Base-by-base conservation (phyloP, 2,888 invertebrate genomes). In the Drosophila tanythrix region DNA sequence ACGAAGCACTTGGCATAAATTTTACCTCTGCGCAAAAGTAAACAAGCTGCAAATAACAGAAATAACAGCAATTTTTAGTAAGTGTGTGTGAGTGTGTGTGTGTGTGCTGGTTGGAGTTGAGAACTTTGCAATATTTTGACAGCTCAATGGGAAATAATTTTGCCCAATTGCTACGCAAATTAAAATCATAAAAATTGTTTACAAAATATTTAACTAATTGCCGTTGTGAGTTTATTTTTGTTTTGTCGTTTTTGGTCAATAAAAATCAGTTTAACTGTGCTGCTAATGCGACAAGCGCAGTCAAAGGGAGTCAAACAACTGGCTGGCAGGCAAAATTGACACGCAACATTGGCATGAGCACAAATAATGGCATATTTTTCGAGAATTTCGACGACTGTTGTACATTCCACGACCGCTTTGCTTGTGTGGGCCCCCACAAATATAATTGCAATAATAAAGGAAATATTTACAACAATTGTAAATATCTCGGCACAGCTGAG, bases 381-480 rank as follows among this genome's bases (percentile, higher is more conserved):
- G 40, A 75, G 48, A 53, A 64, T 38, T 48, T 51, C 36, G 7
- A 56, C 38, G 63, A 51, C 52, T 58, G 57, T 55, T 27, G 51
- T 48, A 58, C 69, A 69, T 74, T 59, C 63, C 71, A 40, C 71
- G 63, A 56, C 65, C 72, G 50, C 48, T 40, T 2, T 11, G 40
- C 40, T 21, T 43, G 11, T 43, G 11, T 43, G 38, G n/a, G 50
- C 61, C 72, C 60, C 60, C 74, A 85, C 82, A 88, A 88, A 89
- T 90, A 90, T 88, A 88, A 90, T 90, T 90, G 77, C 81, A 90
- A 90, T 80, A 88, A 90, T 88, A 88, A 90, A 88, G 88, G 88
- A 90, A 88, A 90, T 90, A 90, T 82, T 88, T 89, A 89, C 87
- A 90, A 75, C 85, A 89, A 88, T 90, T 90, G 90, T 88, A 89